Conservation (phyloP, 2,113 vertebrate genomes). For the Daphoenositta chrysoptera region DNA sequence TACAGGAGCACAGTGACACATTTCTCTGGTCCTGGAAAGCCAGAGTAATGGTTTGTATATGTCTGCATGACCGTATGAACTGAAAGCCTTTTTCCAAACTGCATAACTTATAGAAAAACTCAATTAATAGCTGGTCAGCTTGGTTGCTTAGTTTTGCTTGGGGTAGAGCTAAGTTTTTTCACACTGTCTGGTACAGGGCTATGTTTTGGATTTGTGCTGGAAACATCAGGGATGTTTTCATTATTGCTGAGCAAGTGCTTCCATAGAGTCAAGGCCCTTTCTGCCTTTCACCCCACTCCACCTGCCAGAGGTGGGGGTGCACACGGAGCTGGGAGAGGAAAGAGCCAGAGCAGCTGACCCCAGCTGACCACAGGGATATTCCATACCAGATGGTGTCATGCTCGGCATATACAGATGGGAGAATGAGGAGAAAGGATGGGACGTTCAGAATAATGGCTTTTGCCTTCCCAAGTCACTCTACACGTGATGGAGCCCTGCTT, state of each 20-base stretch:
- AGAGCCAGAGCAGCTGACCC: background rate
- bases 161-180: background rate
- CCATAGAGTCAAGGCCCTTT: background rate
- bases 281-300: background rate
- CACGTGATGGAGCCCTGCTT: rapidly evolving
- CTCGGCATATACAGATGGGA: background rate
- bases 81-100: background rate
- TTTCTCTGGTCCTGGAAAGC: background rate
- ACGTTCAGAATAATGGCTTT: background rate
- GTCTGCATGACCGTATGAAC: background rate
- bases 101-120: background rate
- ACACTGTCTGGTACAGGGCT: background rate
- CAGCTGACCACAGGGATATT: background rate
- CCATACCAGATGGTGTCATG: background rate
- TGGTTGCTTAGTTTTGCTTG: background rate
- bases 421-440: rapidly evolving
- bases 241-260: background rate
- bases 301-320: background rate
- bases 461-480: background rate
- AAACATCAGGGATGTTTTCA: background rate
- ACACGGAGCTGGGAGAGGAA: background rate
- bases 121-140: background rate
- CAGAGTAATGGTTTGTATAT: background rate
- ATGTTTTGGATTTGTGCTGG: background rate
- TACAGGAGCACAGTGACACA: background rate